phyloP scores from a whole-genome alignment of 2,113 vertebrate genomes.

The Lutjanus erythropterus region DNA sequence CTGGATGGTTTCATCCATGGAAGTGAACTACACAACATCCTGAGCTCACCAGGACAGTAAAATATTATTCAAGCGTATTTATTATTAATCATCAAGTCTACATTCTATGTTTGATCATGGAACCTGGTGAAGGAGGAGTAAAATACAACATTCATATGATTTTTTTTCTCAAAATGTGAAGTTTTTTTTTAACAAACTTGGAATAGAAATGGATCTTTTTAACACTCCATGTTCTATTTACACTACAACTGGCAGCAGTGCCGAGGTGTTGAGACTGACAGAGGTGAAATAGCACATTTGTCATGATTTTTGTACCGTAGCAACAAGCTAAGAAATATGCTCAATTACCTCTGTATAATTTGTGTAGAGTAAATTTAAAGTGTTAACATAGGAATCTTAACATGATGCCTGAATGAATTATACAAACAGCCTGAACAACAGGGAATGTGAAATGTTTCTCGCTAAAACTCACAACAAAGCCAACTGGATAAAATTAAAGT shows the following conservation, averaged over 20 bases:
- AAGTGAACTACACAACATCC: background rate
- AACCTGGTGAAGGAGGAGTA: background rate
- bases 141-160: background rate
- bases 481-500: constrained; percentile 1
- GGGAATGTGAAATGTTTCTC: background rate
- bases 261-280: background rate
- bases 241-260: background rate
- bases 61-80: background rate
- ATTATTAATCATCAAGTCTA: background rate
- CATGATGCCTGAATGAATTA: background rate
- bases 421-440: background rate
- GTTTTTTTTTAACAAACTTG: background rate
- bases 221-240: constrained; percentile 4
- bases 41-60: background rate
- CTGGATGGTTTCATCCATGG: background rate
- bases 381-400: background rate
- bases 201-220: background rate
- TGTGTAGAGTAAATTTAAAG: background rate
- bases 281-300: background rate
- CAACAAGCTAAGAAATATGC: background rate
- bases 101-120: background rate
- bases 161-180: background rate
- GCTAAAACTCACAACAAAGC: constrained; percentile 23
- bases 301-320: background rate
- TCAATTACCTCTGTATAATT: background rate